Conservation (phyloP, 1,140 invertebrate species). For the Cyclargus thomasi region DNA sequence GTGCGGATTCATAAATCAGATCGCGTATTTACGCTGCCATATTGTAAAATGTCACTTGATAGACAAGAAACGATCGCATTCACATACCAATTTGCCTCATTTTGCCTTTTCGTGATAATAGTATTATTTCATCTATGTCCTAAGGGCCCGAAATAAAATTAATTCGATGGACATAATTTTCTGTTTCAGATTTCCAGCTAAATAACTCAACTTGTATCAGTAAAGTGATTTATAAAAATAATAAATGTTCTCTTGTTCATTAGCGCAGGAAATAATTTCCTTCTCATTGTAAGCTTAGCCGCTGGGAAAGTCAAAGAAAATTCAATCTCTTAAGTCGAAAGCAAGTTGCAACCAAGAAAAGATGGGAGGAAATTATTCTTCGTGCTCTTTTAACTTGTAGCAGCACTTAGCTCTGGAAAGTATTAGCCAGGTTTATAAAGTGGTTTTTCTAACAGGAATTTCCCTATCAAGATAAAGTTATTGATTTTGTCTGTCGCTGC, state of each 20-base stretch:
- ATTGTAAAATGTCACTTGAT: too few relatives aligned
- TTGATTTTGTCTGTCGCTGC: not conserved
- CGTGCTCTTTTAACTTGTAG: not conserved
- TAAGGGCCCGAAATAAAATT: too few relatives aligned
- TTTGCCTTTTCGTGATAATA: too few relatives aligned
- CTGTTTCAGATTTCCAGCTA: too few relatives aligned
- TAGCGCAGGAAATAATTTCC: not conserved
- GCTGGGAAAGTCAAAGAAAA: not conserved
- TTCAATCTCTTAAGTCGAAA: not conserved
- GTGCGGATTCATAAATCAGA: too few relatives aligned
- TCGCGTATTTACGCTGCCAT: too few relatives aligned
- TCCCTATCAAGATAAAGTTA: not conserved
- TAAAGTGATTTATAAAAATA: too few relatives aligned
- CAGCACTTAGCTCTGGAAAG: not conserved
- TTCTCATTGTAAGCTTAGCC: not conserved
- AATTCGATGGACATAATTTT: too few relatives aligned
- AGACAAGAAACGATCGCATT: too few relatives aligned
- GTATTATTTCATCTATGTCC: too few relatives aligned
- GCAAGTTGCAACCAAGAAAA: not conserved
- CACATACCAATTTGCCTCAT: too few relatives aligned
- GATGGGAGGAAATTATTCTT: not conserved
- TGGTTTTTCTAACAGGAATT: not conserved
- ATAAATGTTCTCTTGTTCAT: not conserved
- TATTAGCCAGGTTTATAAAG: not conserved
- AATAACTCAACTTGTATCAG: too few relatives aligned